These are phyloP conservation scores for Marmota monax DNA, from an alignment of 2,113 vertebrate species.

Conservation along the genomic window DNA sequence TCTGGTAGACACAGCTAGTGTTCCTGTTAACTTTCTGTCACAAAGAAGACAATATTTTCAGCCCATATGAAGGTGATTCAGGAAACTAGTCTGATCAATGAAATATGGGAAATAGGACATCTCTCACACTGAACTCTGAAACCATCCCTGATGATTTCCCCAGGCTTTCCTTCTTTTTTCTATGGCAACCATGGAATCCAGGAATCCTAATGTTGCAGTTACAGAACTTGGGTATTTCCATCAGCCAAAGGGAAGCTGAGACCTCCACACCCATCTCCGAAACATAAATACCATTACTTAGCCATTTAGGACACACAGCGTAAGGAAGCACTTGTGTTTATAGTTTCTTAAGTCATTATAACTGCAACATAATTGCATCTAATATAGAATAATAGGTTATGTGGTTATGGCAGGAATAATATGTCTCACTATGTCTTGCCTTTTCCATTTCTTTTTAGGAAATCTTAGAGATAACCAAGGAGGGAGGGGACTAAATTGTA, in stretches of 20 bases:
- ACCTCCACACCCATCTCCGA: fast-evolving
- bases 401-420: neutral
- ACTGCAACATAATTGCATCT: neutral
- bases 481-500: neutral
- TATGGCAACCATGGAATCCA: neutral
- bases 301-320: too few species aligned
- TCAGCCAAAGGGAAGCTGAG: neutral
- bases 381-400: neutral
- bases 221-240: fast-evolving
- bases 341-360: neutral
- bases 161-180: neutral
- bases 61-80: neutral
- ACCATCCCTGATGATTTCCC: neutral
- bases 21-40: neutral
- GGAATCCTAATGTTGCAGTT: neutral
- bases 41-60: neutral
- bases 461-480: neutral
- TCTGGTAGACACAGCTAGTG: neutral
- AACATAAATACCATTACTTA: neutral
- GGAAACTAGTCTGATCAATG: neutral
- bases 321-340: neutral
- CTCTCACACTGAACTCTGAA: neutral
- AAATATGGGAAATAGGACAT: neutral
- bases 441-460: neutral
- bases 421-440: neutral